These are phyloP conservation scores for Tetramorium bicarinatum DNA, from an alignment of 2,888 invertebrate genomes.

Conservation along the genomic window DNA sequence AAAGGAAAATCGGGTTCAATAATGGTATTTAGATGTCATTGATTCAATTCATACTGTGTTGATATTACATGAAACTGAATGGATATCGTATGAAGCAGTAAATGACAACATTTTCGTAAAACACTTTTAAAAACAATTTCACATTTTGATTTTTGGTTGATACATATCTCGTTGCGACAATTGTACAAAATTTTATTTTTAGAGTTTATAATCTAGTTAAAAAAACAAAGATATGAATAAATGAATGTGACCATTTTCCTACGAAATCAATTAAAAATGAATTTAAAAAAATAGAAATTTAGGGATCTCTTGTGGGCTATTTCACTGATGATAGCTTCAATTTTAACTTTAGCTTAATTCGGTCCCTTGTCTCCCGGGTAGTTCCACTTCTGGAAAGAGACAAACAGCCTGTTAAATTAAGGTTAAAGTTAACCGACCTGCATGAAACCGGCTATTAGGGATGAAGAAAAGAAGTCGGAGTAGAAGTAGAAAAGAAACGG, in stretches of 20 bases:
- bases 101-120: neutral
- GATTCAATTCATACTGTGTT: neutral
- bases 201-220: neutral
- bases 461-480: neutral
- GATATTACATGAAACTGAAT: too few species aligned
- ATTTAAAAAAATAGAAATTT: neutral
- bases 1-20: conserved; percentile 4
- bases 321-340: conserved; percentile 8
- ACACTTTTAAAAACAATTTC: neutral
- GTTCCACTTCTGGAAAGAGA: conserved; percentile 12
- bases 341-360: conserved; percentile 24
- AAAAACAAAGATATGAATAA: neutral
- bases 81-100: neutral
- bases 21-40: neutral
- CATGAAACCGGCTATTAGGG: conserved; percentile 16
- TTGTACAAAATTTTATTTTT: neutral
- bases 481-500: neutral
- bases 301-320: neutral
- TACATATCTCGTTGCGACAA: neutral
- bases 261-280: neutral
- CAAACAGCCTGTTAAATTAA: conserved; percentile 19
- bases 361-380: neutral
- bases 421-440: conserved; percentile 42
- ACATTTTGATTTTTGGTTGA: neutral
- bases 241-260: neutral